A percentile compares a stretch with the other conserved stretches of the same genome.
phyloP scores from a whole-genome alignment of 2,797 vertebrate genomes.

The Pangasius djambal region DNA sequence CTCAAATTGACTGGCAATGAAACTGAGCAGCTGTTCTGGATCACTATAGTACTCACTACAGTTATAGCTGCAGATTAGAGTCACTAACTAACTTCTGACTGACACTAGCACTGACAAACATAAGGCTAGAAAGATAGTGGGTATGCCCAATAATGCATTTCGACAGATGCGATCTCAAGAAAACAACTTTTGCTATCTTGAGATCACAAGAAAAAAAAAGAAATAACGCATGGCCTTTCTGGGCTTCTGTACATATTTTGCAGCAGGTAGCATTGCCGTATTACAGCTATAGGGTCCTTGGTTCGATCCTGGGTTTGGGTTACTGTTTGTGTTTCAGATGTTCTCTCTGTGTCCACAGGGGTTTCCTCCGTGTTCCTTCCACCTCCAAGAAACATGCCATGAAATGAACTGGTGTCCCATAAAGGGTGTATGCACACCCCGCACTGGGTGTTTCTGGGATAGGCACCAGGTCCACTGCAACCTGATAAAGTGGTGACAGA shows the following conservation, averaged over 20 bases:
- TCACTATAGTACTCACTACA: background rate
- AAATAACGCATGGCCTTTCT: background rate
- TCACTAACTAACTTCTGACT: background rate
- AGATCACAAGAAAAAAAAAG: background rate
- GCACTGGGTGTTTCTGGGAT: background rate
- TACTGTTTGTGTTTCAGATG: background rate
- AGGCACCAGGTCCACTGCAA: no score
- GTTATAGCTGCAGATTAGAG: background rate
- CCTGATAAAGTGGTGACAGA: background rate
- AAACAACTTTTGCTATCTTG: background rate
- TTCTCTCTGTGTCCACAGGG: background rate
- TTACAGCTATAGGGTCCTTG: background rate
- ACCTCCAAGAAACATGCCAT: background rate
- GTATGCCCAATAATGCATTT: background rate
- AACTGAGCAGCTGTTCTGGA: background rate
- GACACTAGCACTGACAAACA: no score
- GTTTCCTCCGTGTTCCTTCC: background rate
- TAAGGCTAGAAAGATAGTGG: background rate
- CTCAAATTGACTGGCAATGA: background rate
- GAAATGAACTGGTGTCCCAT: background rate
- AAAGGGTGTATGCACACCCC: background rate
- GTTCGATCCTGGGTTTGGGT: background rate
- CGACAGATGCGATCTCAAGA: background rate
- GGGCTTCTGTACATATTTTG: background rate
- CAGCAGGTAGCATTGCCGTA: background rate